These are phyloP conservation scores for Sepiola atlantica DNA, from an alignment of 2,888 invertebrate species.

Conservation along the genomic window DNA sequence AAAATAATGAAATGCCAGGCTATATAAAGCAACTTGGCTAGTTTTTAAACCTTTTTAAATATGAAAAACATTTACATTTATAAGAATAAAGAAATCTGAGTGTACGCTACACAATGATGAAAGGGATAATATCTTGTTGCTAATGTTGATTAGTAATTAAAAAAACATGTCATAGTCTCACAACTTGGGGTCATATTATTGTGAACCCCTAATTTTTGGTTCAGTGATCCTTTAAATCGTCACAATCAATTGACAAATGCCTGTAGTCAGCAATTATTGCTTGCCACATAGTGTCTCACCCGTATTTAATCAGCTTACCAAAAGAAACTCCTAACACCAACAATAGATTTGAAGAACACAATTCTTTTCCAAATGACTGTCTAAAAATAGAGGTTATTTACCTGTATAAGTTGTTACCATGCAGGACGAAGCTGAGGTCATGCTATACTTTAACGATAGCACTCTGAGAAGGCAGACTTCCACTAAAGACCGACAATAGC, in stretches of 20 bases:
- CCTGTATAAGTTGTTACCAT: too few species aligned
- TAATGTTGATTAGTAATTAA: neutral
- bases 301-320: neutral
- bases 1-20: too few species aligned
- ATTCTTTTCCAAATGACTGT: neutral
- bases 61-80: too few species aligned
- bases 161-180: neutral
- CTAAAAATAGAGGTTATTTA: neutral
- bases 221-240: neutral
- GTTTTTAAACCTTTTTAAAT: too few species aligned
- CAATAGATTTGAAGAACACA: neutral
- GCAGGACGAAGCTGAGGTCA: neutral
- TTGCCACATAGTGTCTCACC: neutral
- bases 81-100: too few species aligned
- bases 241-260: neutral
- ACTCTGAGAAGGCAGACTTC: too few species aligned
- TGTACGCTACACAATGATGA: too few species aligned
- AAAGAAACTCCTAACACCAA: neutral
- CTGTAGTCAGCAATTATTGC: neutral
- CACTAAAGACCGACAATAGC: too few species aligned
- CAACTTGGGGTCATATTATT: constrained; percentile 6
- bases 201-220: neutral
- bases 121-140: too few species aligned
- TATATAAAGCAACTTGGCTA: too few species aligned
- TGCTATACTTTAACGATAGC: neutral